phyloP scores from a whole-genome alignment of 2,888 invertebrate genomes.

The Ernsta delagoae region DNA sequence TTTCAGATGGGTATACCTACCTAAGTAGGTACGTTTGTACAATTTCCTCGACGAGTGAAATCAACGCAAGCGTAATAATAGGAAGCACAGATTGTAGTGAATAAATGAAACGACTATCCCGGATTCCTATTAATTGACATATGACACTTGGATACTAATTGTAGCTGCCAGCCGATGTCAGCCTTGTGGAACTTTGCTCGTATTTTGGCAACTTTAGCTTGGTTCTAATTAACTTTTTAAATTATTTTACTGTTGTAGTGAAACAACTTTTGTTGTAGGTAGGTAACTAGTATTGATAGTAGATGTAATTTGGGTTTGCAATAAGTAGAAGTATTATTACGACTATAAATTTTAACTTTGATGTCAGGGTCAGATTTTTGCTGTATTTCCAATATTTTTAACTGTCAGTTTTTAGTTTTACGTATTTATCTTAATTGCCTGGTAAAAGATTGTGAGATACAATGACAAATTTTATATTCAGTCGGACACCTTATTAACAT shows the following conservation, averaged over 20 bases:
- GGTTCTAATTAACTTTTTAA: not conserved
- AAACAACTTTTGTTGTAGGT: no score
- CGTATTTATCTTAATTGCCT: no score
- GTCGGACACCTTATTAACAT: no score
- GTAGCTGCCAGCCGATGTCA: conserved; percentile 40
- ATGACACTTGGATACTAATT: conserved; percentile 44
- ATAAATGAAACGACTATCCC: conserved; percentile 48
- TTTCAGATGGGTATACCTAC: no score
- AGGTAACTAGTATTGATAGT: no score
- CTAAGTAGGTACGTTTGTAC: not conserved
- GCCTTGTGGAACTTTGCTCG: conserved; percentile 29
- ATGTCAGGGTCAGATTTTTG: no score
- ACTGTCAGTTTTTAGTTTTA: no score
- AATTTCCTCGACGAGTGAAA: not conserved
- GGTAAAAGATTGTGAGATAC: no score
- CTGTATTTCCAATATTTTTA: no score
- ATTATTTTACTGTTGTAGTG: not conserved
- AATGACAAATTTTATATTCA: no score
- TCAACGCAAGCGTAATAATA: conserved; percentile 5
- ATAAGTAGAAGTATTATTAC: no score
- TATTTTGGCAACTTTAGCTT: conserved; percentile 3
- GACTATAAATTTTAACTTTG: no score
- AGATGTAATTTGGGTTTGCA: not conserved
- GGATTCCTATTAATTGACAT: conserved; percentile 51
- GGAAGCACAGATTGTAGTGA: conserved; percentile 35